Conservation (phyloP, 2,113 vertebrate species). For the Vicugna pacos region DNA sequence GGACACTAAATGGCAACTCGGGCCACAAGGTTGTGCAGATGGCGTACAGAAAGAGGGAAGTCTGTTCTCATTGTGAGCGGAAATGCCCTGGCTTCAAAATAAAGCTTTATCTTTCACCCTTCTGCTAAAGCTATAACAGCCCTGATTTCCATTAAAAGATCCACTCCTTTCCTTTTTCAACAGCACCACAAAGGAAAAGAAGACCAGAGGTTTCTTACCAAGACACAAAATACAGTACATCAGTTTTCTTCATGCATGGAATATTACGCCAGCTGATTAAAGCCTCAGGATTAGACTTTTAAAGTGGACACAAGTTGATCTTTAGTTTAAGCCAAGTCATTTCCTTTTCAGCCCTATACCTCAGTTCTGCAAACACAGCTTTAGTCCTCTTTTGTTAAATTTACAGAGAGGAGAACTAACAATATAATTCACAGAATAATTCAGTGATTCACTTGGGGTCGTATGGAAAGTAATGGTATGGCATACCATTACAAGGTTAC, state of each 20-base stretch:
- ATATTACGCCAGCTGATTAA: slow-evolving; percentile 38
- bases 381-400: slow-evolving; percentile 15
- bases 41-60: slow-evolving; percentile 70
- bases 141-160: slow-evolving; percentile 64
- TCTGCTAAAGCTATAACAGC: slow-evolving; percentile 71
- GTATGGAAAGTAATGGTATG: neutral
- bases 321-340: slow-evolving; percentile 53
- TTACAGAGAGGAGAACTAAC: slow-evolving; percentile 32
- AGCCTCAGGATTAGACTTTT: slow-evolving; percentile 26
- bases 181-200: slow-evolving; percentile 62
- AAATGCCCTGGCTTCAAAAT: slow-evolving; percentile 72
- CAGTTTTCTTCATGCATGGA: slow-evolving; percentile 64
- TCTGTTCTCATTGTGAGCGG: slow-evolving; percentile 72
- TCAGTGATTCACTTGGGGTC: neutral
- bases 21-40: slow-evolving; percentile 61
- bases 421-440: slow-evolving; percentile 19
- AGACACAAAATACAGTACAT: slow-evolving; percentile 53
- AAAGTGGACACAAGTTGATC: slow-evolving; percentile 43
- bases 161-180: slow-evolving; percentile 79
- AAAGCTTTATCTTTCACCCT: slow-evolving; percentile 72
- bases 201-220: slow-evolving; percentile 64
- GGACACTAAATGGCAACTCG: slow-evolving; percentile 65
- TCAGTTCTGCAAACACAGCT: slow-evolving; percentile 19
- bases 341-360: slow-evolving; percentile 26
- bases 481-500: neutral